Conservation (phyloP, 2,888 invertebrate genomes). For the Steinernema carpocapsae region DNA sequence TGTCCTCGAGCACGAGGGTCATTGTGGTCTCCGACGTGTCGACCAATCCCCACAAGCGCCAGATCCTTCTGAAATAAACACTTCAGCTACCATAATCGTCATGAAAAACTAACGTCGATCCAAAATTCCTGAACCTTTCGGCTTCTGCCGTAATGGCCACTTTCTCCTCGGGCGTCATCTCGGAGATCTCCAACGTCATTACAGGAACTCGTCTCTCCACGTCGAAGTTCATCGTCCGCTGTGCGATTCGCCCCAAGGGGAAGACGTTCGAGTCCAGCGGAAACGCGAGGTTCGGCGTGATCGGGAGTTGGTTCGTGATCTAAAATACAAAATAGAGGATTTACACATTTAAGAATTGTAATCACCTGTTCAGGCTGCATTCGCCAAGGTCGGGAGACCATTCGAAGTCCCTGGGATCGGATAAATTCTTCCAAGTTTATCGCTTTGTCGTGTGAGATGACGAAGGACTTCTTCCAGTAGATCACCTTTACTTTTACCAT, state of each 20-base stretch:
- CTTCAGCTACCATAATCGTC: neutral
- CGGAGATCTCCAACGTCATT: conserved; percentile 33
- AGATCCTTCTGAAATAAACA: conserved; percentile 41
- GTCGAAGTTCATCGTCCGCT: conserved; percentile 36
- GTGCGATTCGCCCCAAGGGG: conserved; percentile 25
- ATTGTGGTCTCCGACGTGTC: neutral
- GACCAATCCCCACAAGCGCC: conserved; percentile 45
- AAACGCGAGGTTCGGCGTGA: conserved; percentile 37
- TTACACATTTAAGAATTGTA: no score
- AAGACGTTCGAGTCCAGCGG: conserved; percentile 35
- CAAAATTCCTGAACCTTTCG: conserved; percentile 34
- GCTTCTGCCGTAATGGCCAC: conserved; percentile 34
- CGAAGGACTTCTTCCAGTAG: conserved; percentile 34
- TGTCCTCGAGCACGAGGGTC: conserved; percentile 40
- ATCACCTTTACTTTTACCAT: conserved; percentile 39
- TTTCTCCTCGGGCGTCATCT: neutral
- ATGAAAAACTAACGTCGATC: conserved; percentile 22
- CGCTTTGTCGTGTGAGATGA: conserved; percentile 38
- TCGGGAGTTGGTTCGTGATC: conserved; percentile 35
- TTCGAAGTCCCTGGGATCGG: conserved; percentile 28
- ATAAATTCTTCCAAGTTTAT: conserved; percentile 37
- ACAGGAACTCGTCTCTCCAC: conserved; percentile 32
- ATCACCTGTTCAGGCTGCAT: conserved; percentile 28
- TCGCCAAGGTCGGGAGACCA: conserved; percentile 34
- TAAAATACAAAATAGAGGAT: neutral